A percentile compares a stretch with the other conserved stretches of the same genome.
Evolutionary conservation across 2,797 vertebrate genomes (phyloP).

Genomic region (Sphaeramia orbicularis): DNA sequence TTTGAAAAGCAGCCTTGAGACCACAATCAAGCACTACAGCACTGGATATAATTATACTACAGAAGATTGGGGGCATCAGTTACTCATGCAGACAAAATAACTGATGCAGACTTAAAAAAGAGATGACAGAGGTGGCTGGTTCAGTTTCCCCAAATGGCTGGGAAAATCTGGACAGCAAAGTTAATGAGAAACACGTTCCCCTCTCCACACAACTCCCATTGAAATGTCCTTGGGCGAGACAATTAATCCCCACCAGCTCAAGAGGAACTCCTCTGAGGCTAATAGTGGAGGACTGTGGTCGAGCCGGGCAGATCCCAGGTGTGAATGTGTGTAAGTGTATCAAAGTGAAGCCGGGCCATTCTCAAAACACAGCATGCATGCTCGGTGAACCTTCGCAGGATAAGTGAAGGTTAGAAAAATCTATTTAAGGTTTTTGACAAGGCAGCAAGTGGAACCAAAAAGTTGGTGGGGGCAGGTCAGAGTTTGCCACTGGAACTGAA

Average conservation of each 20-base stretch:
- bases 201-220: constrained; percentile 34
- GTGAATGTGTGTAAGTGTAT: constrained; percentile 58
- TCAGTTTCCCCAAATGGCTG: constrained; percentile 38
- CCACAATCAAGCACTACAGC: constrained; percentile 35
- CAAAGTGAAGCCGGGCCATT: constrained; percentile 38
- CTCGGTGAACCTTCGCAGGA: constrained; percentile 44
- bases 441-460: constrained; percentile 37
- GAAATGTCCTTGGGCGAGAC: constrained; percentile 65
- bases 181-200: constrained; percentile 59
- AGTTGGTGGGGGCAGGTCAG: constrained; percentile 39
- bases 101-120: constrained; percentile 40
- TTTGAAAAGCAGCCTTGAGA: constrained; percentile 60
- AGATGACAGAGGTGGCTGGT: constrained; percentile 50
- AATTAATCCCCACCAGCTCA: constrained; percentile 66
- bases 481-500: constrained; percentile 22
- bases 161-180: constrained; percentile 45
- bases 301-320: constrained; percentile 53
- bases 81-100: constrained; percentile 56
- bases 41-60: constrained; percentile 64
- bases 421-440: constrained; percentile 61
- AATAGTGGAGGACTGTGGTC: constrained; percentile 39
- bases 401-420: constrained; percentile 62
- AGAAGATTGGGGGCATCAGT: constrained; percentile 58
- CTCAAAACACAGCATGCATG: constrained; percentile 18
- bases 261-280: constrained; percentile 50